A percentile compares a stretch with the other conserved stretches of the same genome.
Evolutionary conservation across 2,113 vertebrate genomes (phyloP).

Genomic region (Equus przewalskii): DNA sequence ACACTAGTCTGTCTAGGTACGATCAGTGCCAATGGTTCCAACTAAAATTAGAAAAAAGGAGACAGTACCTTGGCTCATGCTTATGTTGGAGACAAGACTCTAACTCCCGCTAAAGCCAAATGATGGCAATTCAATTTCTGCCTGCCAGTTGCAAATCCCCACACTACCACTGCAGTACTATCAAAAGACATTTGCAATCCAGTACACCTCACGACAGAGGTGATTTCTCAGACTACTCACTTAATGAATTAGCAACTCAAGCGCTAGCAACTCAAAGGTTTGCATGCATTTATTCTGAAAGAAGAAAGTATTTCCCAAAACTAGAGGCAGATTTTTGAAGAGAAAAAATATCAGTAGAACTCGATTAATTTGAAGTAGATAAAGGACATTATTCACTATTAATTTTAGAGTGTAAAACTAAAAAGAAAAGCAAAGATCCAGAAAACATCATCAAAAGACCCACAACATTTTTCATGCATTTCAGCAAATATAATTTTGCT

Average conservation of each 20-base stretch:
- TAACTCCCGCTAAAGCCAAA: constrained; percentile 86
- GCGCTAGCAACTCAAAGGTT: not conserved
- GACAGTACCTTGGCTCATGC: constrained; percentile 89
- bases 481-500: constrained; percentile 73
- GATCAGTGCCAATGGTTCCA: constrained; percentile 87
- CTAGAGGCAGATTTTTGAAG: not conserved
- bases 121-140: constrained; percentile 87
- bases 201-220: constrained; percentile 32
- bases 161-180: constrained; percentile 64
- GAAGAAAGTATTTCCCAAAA: constrained; percentile 24
- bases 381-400: not conserved
- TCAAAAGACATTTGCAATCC: constrained; percentile 55
- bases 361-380: not conserved
- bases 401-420: not conserved
- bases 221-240: constrained; percentile 64
- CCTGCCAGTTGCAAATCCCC: constrained; percentile 83
- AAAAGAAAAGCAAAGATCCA: not conserved
- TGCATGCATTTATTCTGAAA: not conserved
- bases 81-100: constrained; percentile 89
- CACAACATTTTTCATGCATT: constrained; percentile 43
- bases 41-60: constrained; percentile 90
- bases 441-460: constrained; percentile 38
- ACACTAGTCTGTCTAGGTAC: constrained; percentile 90
- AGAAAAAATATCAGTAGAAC: not conserved
- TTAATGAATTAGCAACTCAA: constrained; percentile 22